phyloP scores from a whole-genome alignment of 2,888 invertebrate species.

The Cotesia congregata region DNA sequence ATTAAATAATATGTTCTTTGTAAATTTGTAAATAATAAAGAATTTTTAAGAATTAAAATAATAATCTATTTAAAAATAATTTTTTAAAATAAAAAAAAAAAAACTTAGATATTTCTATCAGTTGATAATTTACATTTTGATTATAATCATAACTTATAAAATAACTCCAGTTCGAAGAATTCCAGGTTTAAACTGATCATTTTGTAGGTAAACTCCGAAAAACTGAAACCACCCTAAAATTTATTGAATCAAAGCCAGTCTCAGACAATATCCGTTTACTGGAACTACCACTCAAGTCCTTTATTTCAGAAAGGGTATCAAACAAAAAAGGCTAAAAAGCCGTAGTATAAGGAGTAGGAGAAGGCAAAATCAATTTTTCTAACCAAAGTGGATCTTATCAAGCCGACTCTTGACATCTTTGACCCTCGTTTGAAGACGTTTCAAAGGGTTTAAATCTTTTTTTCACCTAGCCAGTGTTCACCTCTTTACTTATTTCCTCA shows the following conservation, averaged over 20 bases:
- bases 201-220: too few species aligned
- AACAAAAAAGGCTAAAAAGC: not conserved
- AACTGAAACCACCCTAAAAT: not conserved
- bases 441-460: conserved; percentile 14
- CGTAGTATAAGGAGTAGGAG: too few species aligned
- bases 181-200: too few species aligned
- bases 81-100: too few species aligned
- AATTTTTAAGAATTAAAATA: too few species aligned
- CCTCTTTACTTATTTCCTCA: not conserved
- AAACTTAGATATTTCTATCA: too few species aligned
- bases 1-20: too few species aligned
- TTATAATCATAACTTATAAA: too few species aligned
- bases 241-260: not conserved
- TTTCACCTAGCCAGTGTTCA: not conserved
- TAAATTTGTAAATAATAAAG: too few species aligned
- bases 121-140: too few species aligned
- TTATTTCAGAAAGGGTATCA: not conserved
- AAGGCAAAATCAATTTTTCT: conserved; percentile 1
- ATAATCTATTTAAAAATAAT: too few species aligned
- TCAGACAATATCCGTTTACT: not conserved
- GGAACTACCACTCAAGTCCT: not conserved
- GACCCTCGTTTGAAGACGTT: conserved; percentile 8
- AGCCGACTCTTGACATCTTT: conserved; percentile 9
- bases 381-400: conserved; percentile 23
- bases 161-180: too few species aligned